Evolutionary conservation across 2,797 vertebrate genomes (phyloP).

Genomic region (Hyperoplus immaculatus): DNA sequence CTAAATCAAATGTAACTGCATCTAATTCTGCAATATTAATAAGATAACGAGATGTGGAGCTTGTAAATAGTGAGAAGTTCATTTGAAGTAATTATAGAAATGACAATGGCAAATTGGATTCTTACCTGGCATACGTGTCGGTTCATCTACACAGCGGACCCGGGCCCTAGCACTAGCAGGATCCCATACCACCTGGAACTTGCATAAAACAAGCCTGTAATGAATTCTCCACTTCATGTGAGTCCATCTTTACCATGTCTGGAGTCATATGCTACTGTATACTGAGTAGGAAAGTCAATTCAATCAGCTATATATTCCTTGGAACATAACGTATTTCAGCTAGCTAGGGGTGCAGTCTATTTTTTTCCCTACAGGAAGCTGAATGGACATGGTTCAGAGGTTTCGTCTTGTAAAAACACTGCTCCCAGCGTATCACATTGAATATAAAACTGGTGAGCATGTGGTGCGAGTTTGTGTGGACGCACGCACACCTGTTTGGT

Average conservation of each 20-base stretch:
- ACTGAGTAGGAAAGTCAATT: constrained; percentile 4
- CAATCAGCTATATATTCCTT: not conserved
- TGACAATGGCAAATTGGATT: not conserved
- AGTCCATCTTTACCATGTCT: not conserved
- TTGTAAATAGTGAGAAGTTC: not conserved
- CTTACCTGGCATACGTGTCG: not conserved
- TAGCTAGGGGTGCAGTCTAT: constrained; percentile 21
- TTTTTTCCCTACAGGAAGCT: constrained; percentile 60
- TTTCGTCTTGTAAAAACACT: constrained; percentile 74
- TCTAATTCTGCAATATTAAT: not conserved
- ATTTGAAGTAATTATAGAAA: not conserved
- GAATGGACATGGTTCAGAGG: constrained; percentile 74
- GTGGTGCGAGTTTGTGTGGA: constrained; percentile 49
- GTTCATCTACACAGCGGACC: not conserved
- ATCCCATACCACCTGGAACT: not conserved
- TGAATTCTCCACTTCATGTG: not conserved
- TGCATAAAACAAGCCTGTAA: too few species aligned
- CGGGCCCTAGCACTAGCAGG: not conserved
- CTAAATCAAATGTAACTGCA: not conserved
- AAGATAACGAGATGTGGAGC: not conserved
- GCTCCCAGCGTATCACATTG: constrained; percentile 67
- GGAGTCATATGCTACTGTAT: constrained; percentile 22
- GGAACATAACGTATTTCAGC: constrained; percentile 14
- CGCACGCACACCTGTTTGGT: constrained; percentile 43
- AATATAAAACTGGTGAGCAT: constrained; percentile 71